A percentile compares a stretch with the other conserved stretches of the same genome.
Evolutionary conservation across 30 jellyfish, hydroid and myxozoan genomes (phyloP).

Genomic region (Hydractinia echinata): DNA sequence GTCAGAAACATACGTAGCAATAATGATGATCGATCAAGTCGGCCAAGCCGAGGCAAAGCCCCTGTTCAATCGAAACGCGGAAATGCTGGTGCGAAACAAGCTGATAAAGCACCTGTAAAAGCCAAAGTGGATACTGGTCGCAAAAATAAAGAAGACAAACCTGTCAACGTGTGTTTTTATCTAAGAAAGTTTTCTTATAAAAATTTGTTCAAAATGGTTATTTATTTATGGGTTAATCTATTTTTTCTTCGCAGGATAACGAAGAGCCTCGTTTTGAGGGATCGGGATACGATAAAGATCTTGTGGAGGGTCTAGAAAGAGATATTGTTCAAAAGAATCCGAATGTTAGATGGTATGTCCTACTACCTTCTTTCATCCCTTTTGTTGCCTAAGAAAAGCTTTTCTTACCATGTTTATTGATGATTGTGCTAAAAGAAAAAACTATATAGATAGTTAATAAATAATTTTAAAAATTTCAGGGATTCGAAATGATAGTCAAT

Average conservation of each 20-base stretch:
- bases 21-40: constrained; percentile 74
- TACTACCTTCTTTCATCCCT: neutral
- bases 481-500: no score
- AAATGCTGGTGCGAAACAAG: constrained; percentile 46
- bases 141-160: constrained; percentile 56
- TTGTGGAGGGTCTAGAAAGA: constrained; percentile 87
- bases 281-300: constrained; percentile 86
- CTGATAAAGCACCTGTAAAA: constrained; percentile 55
- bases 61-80: constrained; percentile 38
- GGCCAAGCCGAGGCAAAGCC: constrained; percentile 52
- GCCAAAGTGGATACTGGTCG: constrained; percentile 87
- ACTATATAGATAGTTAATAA: no score
- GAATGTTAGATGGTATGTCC: constrained; percentile 76
- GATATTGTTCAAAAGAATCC: constrained; percentile 93
- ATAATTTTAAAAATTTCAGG: no score
- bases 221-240: no score
- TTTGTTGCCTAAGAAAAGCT: neutral
- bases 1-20: constrained; percentile 77
- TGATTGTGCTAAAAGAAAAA: no score
- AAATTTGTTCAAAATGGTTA: neutral
- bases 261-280: constrained; percentile 84
- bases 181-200: neutral
- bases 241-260: constrained; percentile 27
- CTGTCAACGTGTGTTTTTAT: constrained; percentile 38
- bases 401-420: no score